These are phyloP conservation scores for Hylia prasina DNA, from an alignment of 2,113 vertebrate species.

Conservation along the genomic window DNA sequence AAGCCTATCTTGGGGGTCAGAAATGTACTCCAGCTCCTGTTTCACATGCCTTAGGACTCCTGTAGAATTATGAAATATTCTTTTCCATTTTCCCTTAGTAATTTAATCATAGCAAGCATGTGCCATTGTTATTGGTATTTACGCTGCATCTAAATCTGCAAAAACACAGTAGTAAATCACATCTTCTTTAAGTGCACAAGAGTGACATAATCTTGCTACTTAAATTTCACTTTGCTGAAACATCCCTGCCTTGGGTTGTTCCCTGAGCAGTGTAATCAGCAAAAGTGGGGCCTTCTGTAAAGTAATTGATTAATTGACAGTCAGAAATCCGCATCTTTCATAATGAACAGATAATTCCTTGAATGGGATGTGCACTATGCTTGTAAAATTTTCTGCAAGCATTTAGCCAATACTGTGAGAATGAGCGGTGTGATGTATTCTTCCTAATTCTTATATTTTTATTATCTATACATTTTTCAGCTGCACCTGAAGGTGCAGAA, in stretches of 20 bases:
- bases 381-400: not conserved
- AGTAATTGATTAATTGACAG: not conserved
- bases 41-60: not conserved
- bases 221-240: not conserved
- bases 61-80: not conserved
- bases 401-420: not conserved
- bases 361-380: not conserved
- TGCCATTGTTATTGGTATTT: not conserved
- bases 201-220: not conserved
- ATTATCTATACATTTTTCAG: not conserved
- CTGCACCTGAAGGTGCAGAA: not conserved
- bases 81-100: not conserved
- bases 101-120: accelerated
- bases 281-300: not conserved
- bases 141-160: not conserved
- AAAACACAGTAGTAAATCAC: not conserved
- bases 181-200: not conserved
- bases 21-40: not conserved
- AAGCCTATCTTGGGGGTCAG: not conserved
- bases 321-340: not conserved
- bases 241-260: not conserved
- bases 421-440: not conserved
- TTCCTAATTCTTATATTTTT: not conserved
- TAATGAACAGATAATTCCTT: not conserved
- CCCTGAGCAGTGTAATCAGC: not conserved